phyloP scores from a whole-genome alignment of 2,888 invertebrate species.

The Esperia sulphurella region DNA sequence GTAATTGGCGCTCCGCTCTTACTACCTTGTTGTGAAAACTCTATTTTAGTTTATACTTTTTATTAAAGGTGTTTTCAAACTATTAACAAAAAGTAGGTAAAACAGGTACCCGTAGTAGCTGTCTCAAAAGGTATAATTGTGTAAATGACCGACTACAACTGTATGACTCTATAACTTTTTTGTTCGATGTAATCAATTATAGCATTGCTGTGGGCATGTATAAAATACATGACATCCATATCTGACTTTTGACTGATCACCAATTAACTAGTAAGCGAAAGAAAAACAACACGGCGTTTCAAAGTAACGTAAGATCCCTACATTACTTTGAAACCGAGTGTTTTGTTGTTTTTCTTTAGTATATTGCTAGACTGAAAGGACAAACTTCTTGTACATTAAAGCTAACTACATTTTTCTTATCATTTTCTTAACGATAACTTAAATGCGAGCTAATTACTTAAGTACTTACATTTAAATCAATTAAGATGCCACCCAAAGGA shows the following conservation, averaged over 20 bases:
- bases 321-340: too few species aligned
- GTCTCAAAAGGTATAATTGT: too few species aligned
- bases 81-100: too few species aligned
- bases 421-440: conserved; percentile 18
- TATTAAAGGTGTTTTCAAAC: too few species aligned
- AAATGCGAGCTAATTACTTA: conserved; percentile 29
- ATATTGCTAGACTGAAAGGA: not conserved
- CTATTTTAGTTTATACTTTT: too few species aligned
- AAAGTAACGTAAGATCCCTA: not conserved
- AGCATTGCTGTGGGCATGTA: conserved; percentile 30
- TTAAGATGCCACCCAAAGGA: conserved; percentile 30
- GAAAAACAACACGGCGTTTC: conserved; percentile 1
- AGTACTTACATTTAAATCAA: conserved; percentile 24
- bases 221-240: conserved; percentile 42
- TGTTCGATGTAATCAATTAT: conserved; percentile 41
- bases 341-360: too few species aligned
- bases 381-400: not conserved
- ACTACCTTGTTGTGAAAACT: too few species aligned
- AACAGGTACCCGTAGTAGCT: too few species aligned
- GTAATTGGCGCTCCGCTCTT: too few species aligned
- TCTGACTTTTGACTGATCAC: conserved; percentile 49
- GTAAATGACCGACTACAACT: too few species aligned
- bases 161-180: conserved; percentile 24
- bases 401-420: conserved; percentile 10
- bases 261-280: conserved; percentile 21